These are phyloP conservation scores for Talpa occidentalis DNA, from an alignment of 2,113 vertebrate species.

Conservation along the genomic window DNA sequence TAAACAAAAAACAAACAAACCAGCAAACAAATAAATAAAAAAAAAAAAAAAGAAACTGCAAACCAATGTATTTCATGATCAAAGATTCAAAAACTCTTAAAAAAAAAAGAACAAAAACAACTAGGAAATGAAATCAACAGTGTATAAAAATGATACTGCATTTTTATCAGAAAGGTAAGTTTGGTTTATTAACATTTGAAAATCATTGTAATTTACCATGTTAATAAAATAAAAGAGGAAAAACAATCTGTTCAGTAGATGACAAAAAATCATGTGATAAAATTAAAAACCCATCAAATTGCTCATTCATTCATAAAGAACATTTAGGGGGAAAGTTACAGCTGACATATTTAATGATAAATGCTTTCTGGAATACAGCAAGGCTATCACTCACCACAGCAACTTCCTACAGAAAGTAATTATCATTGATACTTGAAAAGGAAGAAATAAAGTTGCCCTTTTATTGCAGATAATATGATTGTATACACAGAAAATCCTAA, in stretches of 20 bases:
- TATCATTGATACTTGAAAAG: background rate
- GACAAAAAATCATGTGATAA: background rate
- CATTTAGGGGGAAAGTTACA: background rate
- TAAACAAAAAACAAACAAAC: no score
- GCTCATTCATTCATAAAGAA: background rate
- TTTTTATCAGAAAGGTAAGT: background rate
- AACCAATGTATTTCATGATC: background rate
- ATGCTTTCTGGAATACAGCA: background rate
- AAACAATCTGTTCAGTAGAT: background rate
- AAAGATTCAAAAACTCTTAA: background rate
- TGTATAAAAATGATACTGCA: background rate
- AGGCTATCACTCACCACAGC: background rate
- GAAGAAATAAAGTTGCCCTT: background rate
- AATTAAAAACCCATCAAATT: background rate
- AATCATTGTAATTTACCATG: background rate
- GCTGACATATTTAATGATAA: constrained; percentile 40
- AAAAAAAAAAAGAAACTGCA: background rate
- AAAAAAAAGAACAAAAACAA: no score
- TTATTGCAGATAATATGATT: background rate
- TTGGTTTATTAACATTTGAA: background rate
- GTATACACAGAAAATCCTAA: background rate
- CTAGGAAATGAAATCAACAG: background rate
- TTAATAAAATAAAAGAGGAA: background rate
- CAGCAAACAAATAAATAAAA: no score
- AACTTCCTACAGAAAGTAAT: background rate